These are phyloP conservation scores for Ctenodactylus gundi DNA, from an alignment of 2,113 vertebrate genomes.

Conservation along the genomic window DNA sequence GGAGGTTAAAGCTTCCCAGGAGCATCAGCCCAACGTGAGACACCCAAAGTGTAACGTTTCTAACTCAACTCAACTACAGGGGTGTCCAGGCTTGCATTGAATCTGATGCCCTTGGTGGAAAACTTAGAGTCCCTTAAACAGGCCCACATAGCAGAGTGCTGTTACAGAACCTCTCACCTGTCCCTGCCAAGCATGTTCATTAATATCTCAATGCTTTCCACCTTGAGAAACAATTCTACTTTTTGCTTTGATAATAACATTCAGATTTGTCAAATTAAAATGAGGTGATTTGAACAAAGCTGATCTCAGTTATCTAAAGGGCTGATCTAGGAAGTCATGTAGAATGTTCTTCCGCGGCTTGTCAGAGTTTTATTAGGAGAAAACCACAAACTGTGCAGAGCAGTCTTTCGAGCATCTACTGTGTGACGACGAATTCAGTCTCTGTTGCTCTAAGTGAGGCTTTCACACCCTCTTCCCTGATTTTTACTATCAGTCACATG, in stretches of 20 bases:
- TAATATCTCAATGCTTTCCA: slow-evolving; percentile 47
- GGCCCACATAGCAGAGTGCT: not conserved
- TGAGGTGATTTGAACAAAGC: not conserved
- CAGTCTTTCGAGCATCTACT: not conserved
- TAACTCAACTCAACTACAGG: not conserved
- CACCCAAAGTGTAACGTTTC: not conserved
- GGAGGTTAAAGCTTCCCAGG: not conserved
- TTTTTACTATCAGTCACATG: not conserved
- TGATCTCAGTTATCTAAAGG: not conserved
- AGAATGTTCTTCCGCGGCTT: not conserved
- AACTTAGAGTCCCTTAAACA: not conserved
- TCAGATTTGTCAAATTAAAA: slow-evolving; percentile 35
- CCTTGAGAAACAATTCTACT: slow-evolving; percentile 17
- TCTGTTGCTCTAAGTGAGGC: not conserved
- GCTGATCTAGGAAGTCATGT: not conserved
- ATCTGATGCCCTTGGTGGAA: not conserved
- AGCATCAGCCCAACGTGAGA: not conserved
- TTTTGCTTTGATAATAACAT: slow-evolving; percentile 51
- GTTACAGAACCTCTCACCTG: not conserved
- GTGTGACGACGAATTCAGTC: not conserved
- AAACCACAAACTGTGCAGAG: not conserved
- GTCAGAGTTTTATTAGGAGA: slow-evolving; percentile 26
- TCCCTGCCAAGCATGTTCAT: slow-evolving; percentile 14
- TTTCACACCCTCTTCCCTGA: not conserved
- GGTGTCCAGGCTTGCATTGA: not conserved